phyloP scores from a whole-genome alignment of 1,140 invertebrate genomes.

The Mizuhopecten yessoensis region DNA sequence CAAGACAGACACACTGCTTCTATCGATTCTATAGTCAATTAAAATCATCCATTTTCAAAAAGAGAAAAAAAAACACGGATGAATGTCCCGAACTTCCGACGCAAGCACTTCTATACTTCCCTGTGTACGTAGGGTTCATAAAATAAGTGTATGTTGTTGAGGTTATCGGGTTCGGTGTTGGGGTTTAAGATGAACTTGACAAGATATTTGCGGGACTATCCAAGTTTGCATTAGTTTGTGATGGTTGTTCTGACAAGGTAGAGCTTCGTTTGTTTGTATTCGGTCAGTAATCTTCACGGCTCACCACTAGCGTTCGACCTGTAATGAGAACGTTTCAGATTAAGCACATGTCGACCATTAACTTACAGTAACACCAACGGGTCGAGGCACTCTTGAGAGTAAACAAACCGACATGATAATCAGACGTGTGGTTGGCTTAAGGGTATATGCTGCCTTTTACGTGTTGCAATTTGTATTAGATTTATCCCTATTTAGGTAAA shows the following conservation, averaged over 20 bases:
- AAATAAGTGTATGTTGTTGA: not conserved
- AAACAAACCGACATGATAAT: too few species aligned
- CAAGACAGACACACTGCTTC: not conserved
- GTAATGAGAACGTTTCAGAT: not conserved
- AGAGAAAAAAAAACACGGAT: not conserved
- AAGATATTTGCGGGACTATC: too few species aligned
- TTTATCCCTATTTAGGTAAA: too few species aligned
- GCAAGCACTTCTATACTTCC: too few species aligned
- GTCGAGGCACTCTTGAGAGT: too few species aligned
- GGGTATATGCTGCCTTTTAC: too few species aligned
- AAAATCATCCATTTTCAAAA: not conserved
- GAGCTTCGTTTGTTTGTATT: not conserved
- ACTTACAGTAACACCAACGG: too few species aligned
- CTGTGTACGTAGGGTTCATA: not conserved
- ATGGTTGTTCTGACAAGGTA: too few species aligned
- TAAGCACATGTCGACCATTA: conserved; percentile 11
- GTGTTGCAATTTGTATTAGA: too few species aligned
- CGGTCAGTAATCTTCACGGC: not conserved
- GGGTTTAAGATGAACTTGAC: too few species aligned
- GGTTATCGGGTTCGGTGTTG: not conserved
- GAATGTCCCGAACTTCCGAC: not conserved
- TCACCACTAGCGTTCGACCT: not conserved
- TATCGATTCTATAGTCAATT: not conserved
- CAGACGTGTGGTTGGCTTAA: too few species aligned
- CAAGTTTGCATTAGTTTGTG: too few species aligned